Percentiles rank a stretch among this genome's conserved stretches.
Conservation (phyloP, 1,140 invertebrate species). For the Cotesia typhae region DNA sequence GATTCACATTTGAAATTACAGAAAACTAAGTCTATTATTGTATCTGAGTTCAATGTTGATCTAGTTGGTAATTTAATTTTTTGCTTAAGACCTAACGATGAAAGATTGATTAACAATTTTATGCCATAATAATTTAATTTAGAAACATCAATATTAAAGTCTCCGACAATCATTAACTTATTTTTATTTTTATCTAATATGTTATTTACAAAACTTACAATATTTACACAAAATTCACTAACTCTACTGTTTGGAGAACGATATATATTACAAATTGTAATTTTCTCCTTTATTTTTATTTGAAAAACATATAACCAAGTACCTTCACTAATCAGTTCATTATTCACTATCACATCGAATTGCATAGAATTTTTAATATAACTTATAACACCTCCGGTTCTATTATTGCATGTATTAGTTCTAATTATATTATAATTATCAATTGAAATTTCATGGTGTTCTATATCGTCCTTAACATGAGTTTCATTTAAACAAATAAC, state of each 20-base stretch:
- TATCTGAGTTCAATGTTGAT: conserved; percentile 16
- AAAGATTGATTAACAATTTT: conserved; percentile 3
- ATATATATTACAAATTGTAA: conserved; percentile 19
- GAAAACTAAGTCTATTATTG: conserved; percentile 30
- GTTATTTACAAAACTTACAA: conserved; percentile 14
- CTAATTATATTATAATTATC: conserved; percentile 21
- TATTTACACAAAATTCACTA: conserved; percentile 22
- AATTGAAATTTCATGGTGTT: conserved; percentile 24
- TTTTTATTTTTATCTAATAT: not conserved
- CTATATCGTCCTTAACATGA: conserved; percentile 23
- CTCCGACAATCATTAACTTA: conserved; percentile 26
- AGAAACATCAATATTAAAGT: conserved; percentile 28
- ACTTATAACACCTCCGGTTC: conserved; percentile 28
- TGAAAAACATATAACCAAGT: conserved; percentile 15
- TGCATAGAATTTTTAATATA: conserved; percentile 12
- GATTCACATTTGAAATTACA: conserved; percentile 11
- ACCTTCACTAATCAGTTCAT: not conserved
- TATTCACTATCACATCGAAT: not conserved
- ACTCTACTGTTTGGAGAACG: conserved; percentile 25
- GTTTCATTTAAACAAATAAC: conserved; percentile 31
- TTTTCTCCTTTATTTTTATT: too few relatives aligned
- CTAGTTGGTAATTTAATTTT: conserved; percentile 26
- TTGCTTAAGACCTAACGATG: conserved; percentile 31
- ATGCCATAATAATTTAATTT: conserved; percentile 23
- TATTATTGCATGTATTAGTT: conserved; percentile 21